Conservation (phyloP, 2,888 invertebrate species). For the Copidosoma aretas region DNA sequence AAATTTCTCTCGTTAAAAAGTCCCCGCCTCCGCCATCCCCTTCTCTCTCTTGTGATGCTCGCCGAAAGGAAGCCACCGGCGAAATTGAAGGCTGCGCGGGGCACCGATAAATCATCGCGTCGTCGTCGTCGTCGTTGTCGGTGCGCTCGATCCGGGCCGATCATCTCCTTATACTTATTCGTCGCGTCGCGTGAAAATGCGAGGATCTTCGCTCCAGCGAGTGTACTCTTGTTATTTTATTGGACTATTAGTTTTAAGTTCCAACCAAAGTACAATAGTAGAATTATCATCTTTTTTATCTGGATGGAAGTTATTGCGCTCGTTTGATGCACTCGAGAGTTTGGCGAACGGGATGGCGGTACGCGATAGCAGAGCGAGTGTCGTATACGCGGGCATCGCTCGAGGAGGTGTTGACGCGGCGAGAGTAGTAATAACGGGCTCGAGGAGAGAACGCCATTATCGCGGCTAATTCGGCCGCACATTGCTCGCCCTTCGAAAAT, state of each 20-base stretch:
- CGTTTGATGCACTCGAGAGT: slow-evolving; percentile 6
- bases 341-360: no score
- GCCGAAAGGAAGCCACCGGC: slow-evolving; percentile 9
- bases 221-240: no score
- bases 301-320: background rate
- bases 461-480: slow-evolving; percentile 20
- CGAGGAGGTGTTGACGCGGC: slow-evolving; percentile 4
- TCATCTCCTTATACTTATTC: background rate
- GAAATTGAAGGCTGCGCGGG: slow-evolving; percentile 8
- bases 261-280: no score
- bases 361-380: no score
- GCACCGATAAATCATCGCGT: slow-evolving; percentile 21
- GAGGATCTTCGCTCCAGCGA: background rate
- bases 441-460: background rate
- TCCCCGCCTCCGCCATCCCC: slow-evolving; percentile 1
- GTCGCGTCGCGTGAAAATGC: background rate
- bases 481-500: slow-evolving; percentile 20
- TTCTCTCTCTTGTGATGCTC: background rate
- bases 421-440: slow-evolving; percentile 1
- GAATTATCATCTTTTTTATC: background rate
- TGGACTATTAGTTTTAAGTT: background rate
- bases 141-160: no score
- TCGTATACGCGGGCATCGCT: slow-evolving; percentile 9
- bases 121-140: background rate
- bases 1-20: slow-evolving; percentile 20